Base-by-base conservation (phyloP, 2,797 vertebrate genomes). In the Malurus splendens region DNA sequence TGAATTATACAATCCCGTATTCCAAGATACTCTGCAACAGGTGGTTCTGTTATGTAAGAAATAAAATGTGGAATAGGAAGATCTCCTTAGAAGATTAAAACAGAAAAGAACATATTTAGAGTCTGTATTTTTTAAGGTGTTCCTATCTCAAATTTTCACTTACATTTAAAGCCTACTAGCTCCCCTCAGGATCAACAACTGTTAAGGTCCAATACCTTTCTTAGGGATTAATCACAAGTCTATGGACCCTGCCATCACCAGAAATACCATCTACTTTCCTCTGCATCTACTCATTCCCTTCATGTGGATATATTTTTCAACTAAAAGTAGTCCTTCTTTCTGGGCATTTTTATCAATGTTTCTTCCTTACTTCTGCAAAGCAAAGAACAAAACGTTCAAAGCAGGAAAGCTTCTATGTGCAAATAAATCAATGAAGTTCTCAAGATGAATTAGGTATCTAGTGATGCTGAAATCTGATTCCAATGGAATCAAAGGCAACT, bases 331-430 rank as follows among this genome's bases (percentile, higher is more conserved):
- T 15, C 18, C 22, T 61, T 45, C 18, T 71, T 51, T 42, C 68
- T 56, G 42, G 56, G 59, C 64, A 88, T 73, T 64, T 94, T 87
- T 73, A 82, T 94, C 93, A 89, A 28, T 86, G 89, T 15, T 25
- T 56, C 19, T 80, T 77, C 27, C 60, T 70, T 72, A 22, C 28
- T 33, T 93, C 82, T 90, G 91, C 25, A 54, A 86, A 92, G 87
- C 47, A 82, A 67, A 82, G 50, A 86, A 76, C 82, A 93, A 88
- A 93, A 76, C 10, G 9, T 61, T 41, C 72, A 89, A 81, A 81
- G 48, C 25, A 61, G 47, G 45, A 38, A 50, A 51, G 42, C 7
- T 85, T 51, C 66, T 62, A 33, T 27, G 19, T 20, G 51, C 45
- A 90, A 92, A 94, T 57, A 89, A 13, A 91, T 85, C 90, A 75